phyloP scores from a whole-genome alignment of 1,140 invertebrate genomes.

The Cardiocondyla obscurior region DNA sequence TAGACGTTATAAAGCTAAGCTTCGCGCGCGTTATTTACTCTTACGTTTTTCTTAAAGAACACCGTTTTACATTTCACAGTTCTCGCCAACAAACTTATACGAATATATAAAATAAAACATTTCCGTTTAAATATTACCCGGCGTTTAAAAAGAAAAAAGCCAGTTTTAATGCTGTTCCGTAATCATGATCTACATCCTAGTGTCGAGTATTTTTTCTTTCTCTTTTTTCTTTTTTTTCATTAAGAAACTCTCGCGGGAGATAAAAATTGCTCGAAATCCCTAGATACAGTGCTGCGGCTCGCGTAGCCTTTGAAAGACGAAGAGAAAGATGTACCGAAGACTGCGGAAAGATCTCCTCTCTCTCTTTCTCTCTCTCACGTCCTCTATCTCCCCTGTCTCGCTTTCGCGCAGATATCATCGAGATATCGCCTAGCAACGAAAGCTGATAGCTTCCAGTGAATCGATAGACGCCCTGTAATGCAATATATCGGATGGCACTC shows the following conservation, averaged over 20 bases:
- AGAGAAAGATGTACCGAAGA: conserved; percentile 26
- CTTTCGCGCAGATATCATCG: conserved; percentile 71
- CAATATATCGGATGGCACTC: conserved; percentile 73
- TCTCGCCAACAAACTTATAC: no score
- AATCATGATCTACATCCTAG: neutral
- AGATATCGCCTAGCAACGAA: conserved; percentile 81
- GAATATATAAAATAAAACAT: neutral
- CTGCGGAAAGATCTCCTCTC: neutral
- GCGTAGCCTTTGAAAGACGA: neutral
- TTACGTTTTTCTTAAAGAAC: no score
- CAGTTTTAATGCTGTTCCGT: neutral
- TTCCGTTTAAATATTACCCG: neutral
- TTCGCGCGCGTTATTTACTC: no score
- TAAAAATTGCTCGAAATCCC: conserved; percentile 20
- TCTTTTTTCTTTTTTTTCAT: neutral
- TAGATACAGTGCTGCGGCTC: neutral
- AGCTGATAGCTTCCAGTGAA: conserved; percentile 77
- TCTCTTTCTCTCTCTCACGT: neutral
- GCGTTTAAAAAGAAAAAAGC: neutral
- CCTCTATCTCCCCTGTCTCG: neutral
- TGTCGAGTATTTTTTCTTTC: neutral
- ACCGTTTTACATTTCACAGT: no score
- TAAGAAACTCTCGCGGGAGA: neutral
- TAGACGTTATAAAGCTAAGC: no score
- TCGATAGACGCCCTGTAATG: conserved; percentile 77